A percentile compares a stretch with the other conserved stretches of the same genome.
phyloP scores from a whole-genome alignment of 2,113 vertebrate species.

The Hemichromis elongatus region DNA sequence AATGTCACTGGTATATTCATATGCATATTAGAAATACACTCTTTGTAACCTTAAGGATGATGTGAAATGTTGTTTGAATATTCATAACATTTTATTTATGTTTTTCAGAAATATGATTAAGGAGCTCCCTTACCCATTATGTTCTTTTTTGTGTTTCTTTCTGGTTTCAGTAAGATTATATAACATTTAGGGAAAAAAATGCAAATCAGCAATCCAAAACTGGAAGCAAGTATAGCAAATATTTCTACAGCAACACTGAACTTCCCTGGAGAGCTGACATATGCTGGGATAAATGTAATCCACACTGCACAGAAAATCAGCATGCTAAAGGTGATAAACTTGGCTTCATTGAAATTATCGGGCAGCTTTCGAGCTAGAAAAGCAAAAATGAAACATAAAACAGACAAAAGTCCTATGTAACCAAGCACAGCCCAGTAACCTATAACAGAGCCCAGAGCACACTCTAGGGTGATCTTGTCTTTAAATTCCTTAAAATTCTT shows the following conservation, averaged over 20 bases:
- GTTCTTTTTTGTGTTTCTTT: background rate
- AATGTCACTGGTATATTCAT: no score
- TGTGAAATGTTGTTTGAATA: no score
- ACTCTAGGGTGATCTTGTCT: background rate
- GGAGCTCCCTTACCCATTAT: background rate
- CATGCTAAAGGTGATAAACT: constrained; percentile 6
- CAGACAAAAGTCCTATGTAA: background rate
- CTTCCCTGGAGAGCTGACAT: background rate
- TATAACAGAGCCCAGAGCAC: background rate
- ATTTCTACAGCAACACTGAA: background rate
- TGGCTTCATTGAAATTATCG: background rate
- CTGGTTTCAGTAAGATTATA: background rate
- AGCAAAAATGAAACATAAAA: background rate
- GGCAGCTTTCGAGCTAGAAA: background rate
- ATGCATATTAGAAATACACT: no score
- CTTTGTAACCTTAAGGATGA: no score
- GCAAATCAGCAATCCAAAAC: background rate
- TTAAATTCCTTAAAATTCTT: background rate
- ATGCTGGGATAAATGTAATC: background rate
- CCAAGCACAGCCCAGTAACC: background rate
- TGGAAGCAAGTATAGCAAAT: constrained; percentile 1
- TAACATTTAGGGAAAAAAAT: background rate
- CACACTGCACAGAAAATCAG: background rate
- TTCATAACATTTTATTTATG: background rate
- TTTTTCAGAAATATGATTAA: background rate